A percentile compares a stretch with the other conserved stretches of the same genome.
phyloP scores from a whole-genome alignment of 2,113 vertebrate species.

The Sinocyclocheilus maitianheensis region DNA sequence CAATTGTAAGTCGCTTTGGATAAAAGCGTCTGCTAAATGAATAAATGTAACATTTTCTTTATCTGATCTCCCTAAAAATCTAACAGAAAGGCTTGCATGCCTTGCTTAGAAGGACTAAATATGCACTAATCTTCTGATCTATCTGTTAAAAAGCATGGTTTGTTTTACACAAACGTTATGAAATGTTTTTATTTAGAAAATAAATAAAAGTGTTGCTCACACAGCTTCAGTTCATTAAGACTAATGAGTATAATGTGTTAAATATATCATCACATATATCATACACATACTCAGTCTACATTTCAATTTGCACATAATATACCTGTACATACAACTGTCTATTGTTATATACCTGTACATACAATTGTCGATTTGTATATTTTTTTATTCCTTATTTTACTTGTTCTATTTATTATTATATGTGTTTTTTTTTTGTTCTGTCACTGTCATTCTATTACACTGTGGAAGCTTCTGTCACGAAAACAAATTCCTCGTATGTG shows the following conservation, averaged over 20 bases:
- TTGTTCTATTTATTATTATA: no score
- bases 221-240: conserved; percentile 12
- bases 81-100: conserved; percentile 5
- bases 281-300: not conserved
- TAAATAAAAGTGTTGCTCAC: not conserved
- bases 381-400: no score
- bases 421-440: no score
- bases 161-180: not conserved
- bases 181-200: not conserved
- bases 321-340: no score
- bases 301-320: no score
- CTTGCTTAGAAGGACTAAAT: not conserved
- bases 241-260: not conserved
- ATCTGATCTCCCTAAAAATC: conserved; percentile 26
- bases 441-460: no score
- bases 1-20: no score
- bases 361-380: no score
- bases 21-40: no score
- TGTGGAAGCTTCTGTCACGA: no score
- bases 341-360: no score
- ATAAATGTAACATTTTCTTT: not conserved
- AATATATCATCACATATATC: conserved; percentile 14
- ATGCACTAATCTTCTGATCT: not conserved
- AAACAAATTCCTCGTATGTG: no score
- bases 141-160: not conserved